These are phyloP conservation scores for Catagonus wagneri DNA, from an alignment of 2,113 vertebrate genomes.

Conservation along the genomic window DNA sequence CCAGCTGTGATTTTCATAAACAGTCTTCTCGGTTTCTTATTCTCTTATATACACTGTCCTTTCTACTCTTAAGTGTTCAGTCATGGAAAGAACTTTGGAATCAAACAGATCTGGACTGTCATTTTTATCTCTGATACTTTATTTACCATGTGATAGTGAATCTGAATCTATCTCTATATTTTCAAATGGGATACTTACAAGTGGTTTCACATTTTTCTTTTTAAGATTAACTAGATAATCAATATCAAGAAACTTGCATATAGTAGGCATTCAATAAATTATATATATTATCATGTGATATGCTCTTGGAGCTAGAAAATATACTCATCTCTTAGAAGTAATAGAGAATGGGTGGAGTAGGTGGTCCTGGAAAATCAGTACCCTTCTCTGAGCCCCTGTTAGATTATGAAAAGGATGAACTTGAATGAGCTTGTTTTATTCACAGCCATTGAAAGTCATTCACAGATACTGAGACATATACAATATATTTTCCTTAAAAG, in stretches of 20 bases:
- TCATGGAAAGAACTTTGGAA: background rate
- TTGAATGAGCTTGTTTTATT: background rate
- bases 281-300: background rate
- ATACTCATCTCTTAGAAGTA: background rate
- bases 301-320: background rate
- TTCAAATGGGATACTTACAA: background rate
- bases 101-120: background rate
- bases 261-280: background rate
- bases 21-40: background rate
- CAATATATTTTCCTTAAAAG: slow-evolving; percentile 7
- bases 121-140: background rate
- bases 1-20: background rate
- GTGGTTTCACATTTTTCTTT: background rate
- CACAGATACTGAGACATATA: background rate
- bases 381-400: background rate
- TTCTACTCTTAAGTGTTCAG: background rate
- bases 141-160: background rate
- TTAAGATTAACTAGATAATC: slow-evolving; percentile 33
- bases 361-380: background rate
- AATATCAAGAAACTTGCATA: background rate
- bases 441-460: background rate
- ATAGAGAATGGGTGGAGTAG: background rate
- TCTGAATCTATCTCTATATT: background rate
- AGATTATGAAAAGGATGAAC: background rate
- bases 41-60: background rate